phyloP scores from a whole-genome alignment of 2,888 invertebrate species.

The Lampropteryx suffumata region DNA sequence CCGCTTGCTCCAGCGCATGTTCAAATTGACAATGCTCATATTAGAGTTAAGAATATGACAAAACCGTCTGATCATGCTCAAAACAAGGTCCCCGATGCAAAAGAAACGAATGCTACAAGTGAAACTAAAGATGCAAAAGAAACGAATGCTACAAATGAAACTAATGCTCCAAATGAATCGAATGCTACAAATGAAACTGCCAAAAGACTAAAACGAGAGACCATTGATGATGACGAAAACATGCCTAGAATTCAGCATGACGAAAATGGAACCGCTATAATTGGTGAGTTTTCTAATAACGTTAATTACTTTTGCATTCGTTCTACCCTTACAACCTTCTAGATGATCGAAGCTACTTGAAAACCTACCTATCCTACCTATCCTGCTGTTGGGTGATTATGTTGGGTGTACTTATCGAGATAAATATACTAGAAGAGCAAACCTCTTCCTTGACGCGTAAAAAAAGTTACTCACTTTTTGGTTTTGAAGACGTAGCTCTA shows the following conservation, averaged over 20 bases:
- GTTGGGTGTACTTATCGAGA: too few relatives aligned
- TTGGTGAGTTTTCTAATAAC: conserved; percentile 40
- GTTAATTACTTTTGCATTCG: background rate
- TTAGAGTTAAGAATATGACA: conserved; percentile 32
- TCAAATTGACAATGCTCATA: conserved; percentile 39
- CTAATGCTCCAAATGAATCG: conserved; percentile 20
- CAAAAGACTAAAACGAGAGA: conserved; percentile 45
- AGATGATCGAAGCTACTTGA: too few relatives aligned
- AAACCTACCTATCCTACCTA: too few relatives aligned
- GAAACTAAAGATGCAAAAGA: too few relatives aligned
- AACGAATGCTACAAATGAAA: conserved; percentile 23
- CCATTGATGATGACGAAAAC: conserved; percentile 22
- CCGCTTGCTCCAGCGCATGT: conserved; percentile 29
- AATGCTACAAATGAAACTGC: conserved; percentile 23
- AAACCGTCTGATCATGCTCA: conserved; percentile 40
- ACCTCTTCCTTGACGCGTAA: too few relatives aligned
- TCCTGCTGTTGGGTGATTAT: too few relatives aligned
- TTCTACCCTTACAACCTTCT: too few relatives aligned
- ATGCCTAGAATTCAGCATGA: conserved; percentile 29
- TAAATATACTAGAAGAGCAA: too few relatives aligned
- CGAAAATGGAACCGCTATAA: conserved; percentile 40
- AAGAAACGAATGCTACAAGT: conserved; percentile 22
- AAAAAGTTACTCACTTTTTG: too few relatives aligned
- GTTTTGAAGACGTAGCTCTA: too few relatives aligned
- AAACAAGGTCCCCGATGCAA: conserved; percentile 33